Conservation (phyloP, 1,140 invertebrate genomes). For the Acromyrmex charruanus region DNA sequence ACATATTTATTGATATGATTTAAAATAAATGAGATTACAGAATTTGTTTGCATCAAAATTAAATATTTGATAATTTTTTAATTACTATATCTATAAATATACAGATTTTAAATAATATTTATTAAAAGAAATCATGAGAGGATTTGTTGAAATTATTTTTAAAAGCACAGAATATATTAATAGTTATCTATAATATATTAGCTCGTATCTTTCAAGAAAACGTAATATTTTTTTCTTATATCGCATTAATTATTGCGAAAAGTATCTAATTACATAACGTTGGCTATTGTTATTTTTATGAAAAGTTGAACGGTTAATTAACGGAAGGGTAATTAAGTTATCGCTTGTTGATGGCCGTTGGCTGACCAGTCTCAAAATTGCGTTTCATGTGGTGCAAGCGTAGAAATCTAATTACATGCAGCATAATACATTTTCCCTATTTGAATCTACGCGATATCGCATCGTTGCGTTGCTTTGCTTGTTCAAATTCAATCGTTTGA, state of each 20-base stretch:
- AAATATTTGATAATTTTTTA: background rate
- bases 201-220: background rate
- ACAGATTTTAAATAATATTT: background rate
- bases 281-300: background rate
- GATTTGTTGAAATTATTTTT: background rate
- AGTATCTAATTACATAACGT: background rate
- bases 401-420: slow-evolving; percentile 36
- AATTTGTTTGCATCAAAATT: background rate
- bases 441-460: background rate
- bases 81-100: background rate
- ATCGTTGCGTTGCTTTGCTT: background rate
- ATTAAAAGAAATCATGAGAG: background rate
- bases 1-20: background rate
- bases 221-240: background rate
- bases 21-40: background rate
- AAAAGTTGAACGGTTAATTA: slow-evolving; percentile 45
- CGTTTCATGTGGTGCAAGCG: background rate
- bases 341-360: background rate
- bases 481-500: background rate
- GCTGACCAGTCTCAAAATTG: slow-evolving; percentile 31
- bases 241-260: background rate
- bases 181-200: background rate
- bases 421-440: slow-evolving; percentile 26
- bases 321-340: background rate
- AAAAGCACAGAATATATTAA: background rate